A percentile compares a stretch with the other conserved stretches of the same genome.
Conservation (phyloP, 2,797 vertebrate species). For the Cyprinodon diabolis region DNA sequence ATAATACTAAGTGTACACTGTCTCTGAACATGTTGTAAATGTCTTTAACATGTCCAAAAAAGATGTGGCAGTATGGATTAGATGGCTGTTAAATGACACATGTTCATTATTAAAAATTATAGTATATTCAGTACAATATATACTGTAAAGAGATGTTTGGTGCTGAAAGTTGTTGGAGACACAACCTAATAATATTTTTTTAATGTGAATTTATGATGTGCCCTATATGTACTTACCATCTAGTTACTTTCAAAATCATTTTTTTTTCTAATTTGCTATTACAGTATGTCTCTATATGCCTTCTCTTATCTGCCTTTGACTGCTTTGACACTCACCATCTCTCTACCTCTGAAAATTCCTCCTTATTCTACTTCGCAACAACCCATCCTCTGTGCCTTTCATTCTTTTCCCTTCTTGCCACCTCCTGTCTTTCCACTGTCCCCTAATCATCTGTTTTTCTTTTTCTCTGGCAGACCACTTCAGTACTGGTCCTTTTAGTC, state of each 20-base stretch:
- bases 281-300: neutral
- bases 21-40: neutral
- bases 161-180: neutral
- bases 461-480: constrained; percentile 61
- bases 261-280: neutral
- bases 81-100: neutral
- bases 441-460: too few relatives aligned
- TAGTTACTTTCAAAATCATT: constrained; percentile 8
- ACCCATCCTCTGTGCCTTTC: constrained; percentile 34
- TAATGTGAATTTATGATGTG: neutral
- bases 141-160: neutral
- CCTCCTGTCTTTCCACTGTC: too few relatives aligned
- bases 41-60: neutral
- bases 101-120: neutral
- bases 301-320: constrained; percentile 3
- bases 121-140: neutral
- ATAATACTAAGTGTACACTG: too few relatives aligned
- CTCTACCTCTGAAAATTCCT: constrained; percentile 9
- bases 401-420: constrained; percentile 26
- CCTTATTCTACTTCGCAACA: constrained; percentile 12
- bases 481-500: constrained; percentile 67
- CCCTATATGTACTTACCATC: neutral
- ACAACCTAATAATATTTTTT: neutral
- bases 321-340: constrained; percentile 1
- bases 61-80: neutral